These are phyloP conservation scores for Saturnia japonica DNA, from an alignment of 2,888 invertebrate species.

Conservation along the genomic window DNA sequence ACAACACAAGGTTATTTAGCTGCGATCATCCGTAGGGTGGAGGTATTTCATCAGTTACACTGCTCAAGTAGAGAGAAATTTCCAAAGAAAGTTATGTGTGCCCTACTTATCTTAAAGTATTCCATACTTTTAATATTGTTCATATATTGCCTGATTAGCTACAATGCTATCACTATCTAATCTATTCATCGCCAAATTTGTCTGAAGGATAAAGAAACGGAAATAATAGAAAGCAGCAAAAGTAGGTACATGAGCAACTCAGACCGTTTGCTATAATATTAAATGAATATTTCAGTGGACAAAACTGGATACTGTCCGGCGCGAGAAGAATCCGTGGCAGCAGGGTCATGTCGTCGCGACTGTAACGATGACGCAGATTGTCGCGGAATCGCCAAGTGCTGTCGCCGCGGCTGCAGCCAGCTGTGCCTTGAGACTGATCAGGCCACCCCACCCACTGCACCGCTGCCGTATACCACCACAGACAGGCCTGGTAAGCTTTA, in stretches of 20 bases:
- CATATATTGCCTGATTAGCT: neutral
- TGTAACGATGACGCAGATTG: slow-evolving; percentile 93
- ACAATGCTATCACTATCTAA: neutral
- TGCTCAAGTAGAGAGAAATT: too few relatives aligned
- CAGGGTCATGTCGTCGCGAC: slow-evolving; percentile 84
- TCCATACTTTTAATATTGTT: too few relatives aligned
- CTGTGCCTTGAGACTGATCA: slow-evolving; percentile 80
- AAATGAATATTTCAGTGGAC: slow-evolving; percentile 68
- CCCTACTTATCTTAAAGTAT: too few relatives aligned
- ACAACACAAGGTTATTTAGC: too few relatives aligned
- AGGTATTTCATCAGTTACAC: too few relatives aligned
- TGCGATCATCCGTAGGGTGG: too few relatives aligned
- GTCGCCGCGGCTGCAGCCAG: slow-evolving; percentile 88
- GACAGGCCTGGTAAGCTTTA: slow-evolving; percentile 43
- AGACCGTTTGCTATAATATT: too few relatives aligned
- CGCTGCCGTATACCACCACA: slow-evolving; percentile 38
- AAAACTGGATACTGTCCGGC: slow-evolving; percentile 75
- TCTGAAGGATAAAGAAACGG: too few relatives aligned
- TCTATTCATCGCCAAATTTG: neutral
- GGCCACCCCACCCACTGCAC: slow-evolving; percentile 32
- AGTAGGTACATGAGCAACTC: neutral
- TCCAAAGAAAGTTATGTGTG: too few relatives aligned
- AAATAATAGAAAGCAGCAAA: too few relatives aligned
- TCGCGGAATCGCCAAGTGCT: slow-evolving; percentile 89
- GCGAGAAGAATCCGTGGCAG: slow-evolving; percentile 33